phyloP scores from a whole-genome alignment of 2,113 vertebrate genomes.

The Anthoscopus minutus region DNA sequence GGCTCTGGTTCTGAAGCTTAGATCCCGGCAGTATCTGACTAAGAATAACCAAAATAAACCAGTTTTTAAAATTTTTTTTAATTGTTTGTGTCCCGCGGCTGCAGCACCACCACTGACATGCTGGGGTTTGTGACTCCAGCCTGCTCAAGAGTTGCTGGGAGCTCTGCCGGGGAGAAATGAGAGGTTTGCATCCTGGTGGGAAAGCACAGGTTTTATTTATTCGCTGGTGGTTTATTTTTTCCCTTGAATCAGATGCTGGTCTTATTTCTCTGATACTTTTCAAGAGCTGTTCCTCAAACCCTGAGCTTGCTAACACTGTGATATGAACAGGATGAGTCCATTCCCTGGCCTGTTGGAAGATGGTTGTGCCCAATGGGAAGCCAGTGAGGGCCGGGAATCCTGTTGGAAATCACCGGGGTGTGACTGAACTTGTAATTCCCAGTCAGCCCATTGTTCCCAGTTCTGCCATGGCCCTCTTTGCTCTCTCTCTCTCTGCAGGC shows the following conservation, averaged over 20 bases:
- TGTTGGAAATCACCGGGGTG: neutral
- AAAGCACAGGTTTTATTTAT: neutral
- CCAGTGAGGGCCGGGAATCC: neutral
- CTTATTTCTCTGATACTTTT: neutral
- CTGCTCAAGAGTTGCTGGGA: neutral
- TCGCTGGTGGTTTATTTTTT: neutral
- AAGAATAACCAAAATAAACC: neutral
- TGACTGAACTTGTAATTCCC: neutral
- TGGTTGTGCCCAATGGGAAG: neutral
- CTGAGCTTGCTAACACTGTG: fast-evolving
- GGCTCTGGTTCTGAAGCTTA: neutral
- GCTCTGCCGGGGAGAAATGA: neutral
- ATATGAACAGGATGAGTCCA: fast-evolving
- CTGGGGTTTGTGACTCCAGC: neutral
- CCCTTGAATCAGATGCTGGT: neutral
- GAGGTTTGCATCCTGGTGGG: neutral
- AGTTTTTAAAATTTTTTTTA: fast-evolving
- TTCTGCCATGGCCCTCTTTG: fast-evolving
- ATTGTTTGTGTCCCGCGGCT: fast-evolving
- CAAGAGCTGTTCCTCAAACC: neutral
- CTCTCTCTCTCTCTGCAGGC: neutral
- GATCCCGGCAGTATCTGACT: neutral
- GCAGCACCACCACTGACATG: fast-evolving
- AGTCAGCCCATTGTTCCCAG: fast-evolving
- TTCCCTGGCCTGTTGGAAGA: neutral